Base-by-base conservation (phyloP, 2,888 invertebrate species). In the Parapristionchus giblindavisi region DNA sequence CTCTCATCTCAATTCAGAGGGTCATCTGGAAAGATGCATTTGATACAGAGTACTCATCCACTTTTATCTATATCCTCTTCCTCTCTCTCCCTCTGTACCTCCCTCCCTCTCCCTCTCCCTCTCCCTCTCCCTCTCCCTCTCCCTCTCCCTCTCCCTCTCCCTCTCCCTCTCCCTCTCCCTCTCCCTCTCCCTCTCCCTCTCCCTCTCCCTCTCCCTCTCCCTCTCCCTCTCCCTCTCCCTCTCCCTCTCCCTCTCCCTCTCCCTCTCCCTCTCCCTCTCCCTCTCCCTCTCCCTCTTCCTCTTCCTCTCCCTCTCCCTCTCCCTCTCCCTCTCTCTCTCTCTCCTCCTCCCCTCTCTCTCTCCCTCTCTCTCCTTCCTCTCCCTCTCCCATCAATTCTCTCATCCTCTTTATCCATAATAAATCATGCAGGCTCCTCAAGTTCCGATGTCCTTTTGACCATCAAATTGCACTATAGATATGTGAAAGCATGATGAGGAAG, bases 361-460 rank as follows among this genome's bases (percentile, higher is more conserved):
- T 29, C 63, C 40, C n/a, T n/a, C n/a, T n/a, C n/a, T n/a, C n/a
- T n/a, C n/a, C 34, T 38, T 29, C 17, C 63, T 29, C 43, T 29
- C 63, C 40, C 34, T 40, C 34, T 40, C 17, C 24, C 63, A 65
- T 65, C 63, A 43, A 43, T 43, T n/a, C 43, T 36, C 43, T 14
- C 17, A 14, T 43, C 43, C 8, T 43, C 11, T 17, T 8, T 40
- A 65, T 65, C 43, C 63, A 65, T 65, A 43, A 65, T 43, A 43
- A 65, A 65, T 65, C n/a, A n/a, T n/a, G n/a, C n/a, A n/a, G n/a
- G n/a, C n/a, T n/a, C n/a, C n/a, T n/a, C n/a, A n/a, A n/a, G 63
- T 65, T 61, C 61, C 27, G 24, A 24, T 40, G 43, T 43, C 63
- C 29, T 43, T 65, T 65, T 11, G 43, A 17, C 43, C 8, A 43